A percentile compares a stretch with the other conserved stretches of the same genome.
These are phyloP conservation scores for Xiphophorus hellerii DNA, from an alignment of 2,113 vertebrate genomes.

Conservation along the genomic window DNA sequence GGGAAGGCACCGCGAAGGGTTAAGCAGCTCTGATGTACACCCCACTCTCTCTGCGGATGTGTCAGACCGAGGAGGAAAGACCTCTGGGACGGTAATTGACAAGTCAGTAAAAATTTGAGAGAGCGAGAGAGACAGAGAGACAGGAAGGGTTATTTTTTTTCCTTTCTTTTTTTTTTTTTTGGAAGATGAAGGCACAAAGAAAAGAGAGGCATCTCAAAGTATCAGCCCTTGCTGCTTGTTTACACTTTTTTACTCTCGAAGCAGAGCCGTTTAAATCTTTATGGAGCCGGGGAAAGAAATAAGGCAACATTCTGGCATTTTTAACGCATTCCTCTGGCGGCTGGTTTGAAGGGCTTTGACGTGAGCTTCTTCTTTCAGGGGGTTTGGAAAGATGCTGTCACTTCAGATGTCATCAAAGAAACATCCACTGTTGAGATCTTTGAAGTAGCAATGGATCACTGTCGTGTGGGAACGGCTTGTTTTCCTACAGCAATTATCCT, in stretches of 20 bases:
- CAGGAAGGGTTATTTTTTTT: slow-evolving; percentile 27
- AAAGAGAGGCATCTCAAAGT: slow-evolving; percentile 44
- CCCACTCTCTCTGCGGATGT: slow-evolving; percentile 59
- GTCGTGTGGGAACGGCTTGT: background rate
- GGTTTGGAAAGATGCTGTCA: slow-evolving; percentile 4
- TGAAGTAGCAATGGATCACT: slow-evolving; percentile 10
- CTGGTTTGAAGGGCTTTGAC: slow-evolving; percentile 10
- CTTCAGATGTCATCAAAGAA: background rate
- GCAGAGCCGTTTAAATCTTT: slow-evolving; percentile 53
- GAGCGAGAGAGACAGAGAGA: background rate
- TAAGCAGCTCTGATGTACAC: slow-evolving; percentile 66
- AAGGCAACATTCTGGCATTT: slow-evolving; percentile 42
- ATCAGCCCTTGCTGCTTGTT: slow-evolving; percentile 43
- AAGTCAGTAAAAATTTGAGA: slow-evolving; percentile 48
- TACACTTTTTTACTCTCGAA: slow-evolving; percentile 37
- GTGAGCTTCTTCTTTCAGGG: slow-evolving; percentile 36
- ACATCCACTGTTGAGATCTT: background rate
- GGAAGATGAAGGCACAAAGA: slow-evolving; percentile 36
- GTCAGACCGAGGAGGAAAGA: slow-evolving; percentile 63
- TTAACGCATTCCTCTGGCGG: slow-evolving; percentile 34
- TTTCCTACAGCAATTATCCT: background rate
- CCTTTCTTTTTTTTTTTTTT: background rate
- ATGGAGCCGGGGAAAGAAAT: slow-evolving; percentile 37
- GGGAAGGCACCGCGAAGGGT: slow-evolving; percentile 42
- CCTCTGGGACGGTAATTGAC: slow-evolving; percentile 57